Conservation (phyloP, 2,888 invertebrate species). For the Scaptomyza caliginosa region DNA sequence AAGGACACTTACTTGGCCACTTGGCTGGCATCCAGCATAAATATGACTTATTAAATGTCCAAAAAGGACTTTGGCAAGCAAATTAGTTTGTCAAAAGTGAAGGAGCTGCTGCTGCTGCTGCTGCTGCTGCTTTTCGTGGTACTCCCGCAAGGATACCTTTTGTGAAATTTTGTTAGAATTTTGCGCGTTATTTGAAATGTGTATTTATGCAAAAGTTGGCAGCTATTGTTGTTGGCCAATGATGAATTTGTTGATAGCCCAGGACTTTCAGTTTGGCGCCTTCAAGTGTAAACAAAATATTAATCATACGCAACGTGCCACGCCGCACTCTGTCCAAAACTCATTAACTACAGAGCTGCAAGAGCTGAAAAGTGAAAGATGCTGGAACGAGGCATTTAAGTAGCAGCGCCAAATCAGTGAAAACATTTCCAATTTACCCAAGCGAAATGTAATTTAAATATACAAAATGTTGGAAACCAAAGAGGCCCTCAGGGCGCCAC, state of each 20-base stretch:
- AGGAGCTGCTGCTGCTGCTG: constrained; percentile 21
- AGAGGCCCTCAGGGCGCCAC: constrained; percentile 28
- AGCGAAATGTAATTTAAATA: constrained; percentile 61
- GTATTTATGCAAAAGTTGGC: constrained; percentile 52
- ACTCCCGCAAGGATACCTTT: constrained; percentile 24
- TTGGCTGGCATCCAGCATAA: constrained; percentile 70
- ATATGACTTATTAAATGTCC: constrained; percentile 73
- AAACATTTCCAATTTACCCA: constrained; percentile 58
- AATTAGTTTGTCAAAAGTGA: constrained; percentile 59
- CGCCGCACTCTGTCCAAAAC: constrained; percentile 26
- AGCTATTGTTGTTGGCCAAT: constrained; percentile 46
- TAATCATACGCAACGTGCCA: constrained; percentile 67
- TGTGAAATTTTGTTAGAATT: constrained; percentile 30
- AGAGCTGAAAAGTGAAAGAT: constrained; percentile 14
- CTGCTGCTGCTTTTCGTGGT: constrained; percentile 11
- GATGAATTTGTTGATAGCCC: constrained; percentile 58
- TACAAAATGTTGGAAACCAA: constrained; percentile 37
- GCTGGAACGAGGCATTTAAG: constrained; percentile 42
- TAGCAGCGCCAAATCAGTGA: constrained; percentile 52
- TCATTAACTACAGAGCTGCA: constrained; percentile 26
- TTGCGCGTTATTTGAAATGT: constrained; percentile 46
- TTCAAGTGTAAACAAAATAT: constrained; percentile 63
- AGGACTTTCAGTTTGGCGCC: constrained; percentile 17
- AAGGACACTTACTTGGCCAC: constrained; percentile 34
- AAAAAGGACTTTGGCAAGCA: constrained; percentile 54